phyloP scores from a whole-genome alignment of 2,888 invertebrate genomes.

The Agrotis clavis region DNA sequence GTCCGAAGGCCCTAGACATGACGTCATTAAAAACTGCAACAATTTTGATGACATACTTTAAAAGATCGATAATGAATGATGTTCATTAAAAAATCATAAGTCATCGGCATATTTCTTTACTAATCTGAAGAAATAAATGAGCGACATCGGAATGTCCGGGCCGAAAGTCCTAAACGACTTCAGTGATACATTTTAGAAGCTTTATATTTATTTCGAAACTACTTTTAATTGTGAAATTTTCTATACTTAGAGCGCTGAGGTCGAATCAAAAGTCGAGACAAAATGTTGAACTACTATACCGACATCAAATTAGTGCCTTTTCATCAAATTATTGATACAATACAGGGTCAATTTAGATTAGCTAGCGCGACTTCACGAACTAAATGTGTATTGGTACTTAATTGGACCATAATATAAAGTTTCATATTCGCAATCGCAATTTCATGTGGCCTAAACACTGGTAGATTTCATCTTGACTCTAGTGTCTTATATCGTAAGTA shows the following conservation, averaged over 20 bases:
- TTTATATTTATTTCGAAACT: slow-evolving; percentile 20
- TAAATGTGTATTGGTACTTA: not conserved
- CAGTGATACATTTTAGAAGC: slow-evolving; percentile 24
- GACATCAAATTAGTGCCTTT: not conserved
- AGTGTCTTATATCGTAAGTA: slow-evolving; percentile 29
- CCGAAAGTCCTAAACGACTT: slow-evolving; percentile 11
- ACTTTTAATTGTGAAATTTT: slow-evolving; percentile 4
- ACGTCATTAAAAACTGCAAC: slow-evolving; percentile 33
- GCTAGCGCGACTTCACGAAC: not conserved
- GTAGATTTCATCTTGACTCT: slow-evolving; percentile 10
- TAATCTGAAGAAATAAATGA: slow-evolving; percentile 21
- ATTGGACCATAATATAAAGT: slow-evolving; percentile 2
- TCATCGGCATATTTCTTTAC: slow-evolving; percentile 12
- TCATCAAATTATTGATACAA: too few relatives aligned
- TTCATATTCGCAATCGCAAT: slow-evolving; percentile 9
- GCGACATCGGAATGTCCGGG: slow-evolving; percentile 43
- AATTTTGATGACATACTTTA: slow-evolving; percentile 15
- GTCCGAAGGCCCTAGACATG: slow-evolving; percentile 38
- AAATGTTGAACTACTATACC: slow-evolving; percentile 23
- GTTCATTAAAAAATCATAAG: slow-evolving; percentile 11
- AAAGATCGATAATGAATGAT: not conserved
- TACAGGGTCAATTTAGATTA: not conserved
- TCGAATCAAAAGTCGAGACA: slow-evolving; percentile 22
- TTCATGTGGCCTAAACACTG: not conserved
- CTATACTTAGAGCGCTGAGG: slow-evolving; percentile 38